Base-by-base conservation (phyloP, 1,140 invertebrate species). In the Bombus haemorrhoidalis region DNA sequence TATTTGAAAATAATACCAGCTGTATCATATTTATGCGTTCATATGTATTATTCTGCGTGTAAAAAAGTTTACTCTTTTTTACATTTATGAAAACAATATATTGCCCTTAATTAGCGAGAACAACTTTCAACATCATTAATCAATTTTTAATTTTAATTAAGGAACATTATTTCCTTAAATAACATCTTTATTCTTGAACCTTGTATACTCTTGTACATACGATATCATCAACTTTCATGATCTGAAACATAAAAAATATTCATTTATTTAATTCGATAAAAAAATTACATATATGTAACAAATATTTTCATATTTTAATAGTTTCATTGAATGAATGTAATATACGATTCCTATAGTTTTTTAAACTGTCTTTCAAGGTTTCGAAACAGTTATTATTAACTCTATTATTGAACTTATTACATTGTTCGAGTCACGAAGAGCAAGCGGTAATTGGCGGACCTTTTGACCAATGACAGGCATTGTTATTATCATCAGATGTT, bases 141-240 rank as follows among this genome's bases (percentile, higher is more conserved):
- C 9, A 34, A n/a, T 57, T 39, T 22, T 13, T 41, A 41, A 77
- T 77, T n/a, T n/a, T n/a, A n/a, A 32, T 37, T 13, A 37, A 59
- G 22, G 41, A 78, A 78, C 3, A 41, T 34, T 64, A 41, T 69
- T 69, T 69, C 15, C 28, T 68, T 13, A 53, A 37, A 41, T 57
- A 37, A 66, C 68, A 41, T 32, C 74, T 53, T 92, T 93, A 93
- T 94, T 96, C 96, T 89, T 96, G 95, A 76, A 95, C 92, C 93
- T 97, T 97, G 96, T 98, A 98, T 87, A 96, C 93, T 93, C 97
- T 96, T 88, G 97, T 97, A 95, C 96, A 97, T 78, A 96, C 96
- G 53, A 98, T 96, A 90, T 96, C 96, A 91, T 97, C 97, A 5
- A 97, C 96, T 83, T 96, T 97, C 95, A 97, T 96, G 34, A 96